Percentiles rank a stretch among this genome's conserved stretches.
Conservation (phyloP, 2,888 invertebrate species). For the Lithophane semibrunnea region DNA sequence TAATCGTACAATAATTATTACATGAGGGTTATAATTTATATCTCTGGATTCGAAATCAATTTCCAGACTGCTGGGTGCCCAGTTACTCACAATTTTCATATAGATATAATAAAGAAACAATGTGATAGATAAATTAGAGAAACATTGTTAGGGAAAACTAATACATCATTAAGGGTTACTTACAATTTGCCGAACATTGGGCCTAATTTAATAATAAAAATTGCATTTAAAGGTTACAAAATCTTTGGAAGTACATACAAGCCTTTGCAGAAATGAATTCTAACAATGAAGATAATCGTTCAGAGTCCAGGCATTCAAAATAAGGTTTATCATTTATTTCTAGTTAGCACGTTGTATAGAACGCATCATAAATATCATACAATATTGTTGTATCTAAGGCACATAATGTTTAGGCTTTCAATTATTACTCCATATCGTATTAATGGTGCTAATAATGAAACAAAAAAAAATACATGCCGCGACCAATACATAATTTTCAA, state of each 20-base stretch:
- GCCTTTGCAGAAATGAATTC: constrained; percentile 85
- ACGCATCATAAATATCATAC: constrained; percentile 90
- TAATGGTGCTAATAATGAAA: constrained; percentile 87
- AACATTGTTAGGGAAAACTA: constrained; percentile 42
- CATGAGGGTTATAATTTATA: constrained; percentile 83
- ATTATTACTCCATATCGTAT: constrained; percentile 89
- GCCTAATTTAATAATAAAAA: constrained; percentile 62
- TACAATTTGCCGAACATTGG: constrained; percentile 60
- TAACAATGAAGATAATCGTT: constrained; percentile 82
- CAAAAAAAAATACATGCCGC: constrained; percentile 69
- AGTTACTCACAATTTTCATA: constrained; percentile 64
- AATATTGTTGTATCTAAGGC: constrained; percentile 91
- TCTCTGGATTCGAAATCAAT: constrained; percentile 83
- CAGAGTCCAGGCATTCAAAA: constrained; percentile 86
- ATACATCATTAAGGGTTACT: constrained; percentile 46
- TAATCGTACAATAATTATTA: constrained; percentile 87
- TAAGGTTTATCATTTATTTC: constrained; percentile 88
- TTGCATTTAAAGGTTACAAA: constrained; percentile 66
- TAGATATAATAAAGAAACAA: constrained; percentile 52
- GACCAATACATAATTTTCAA: constrained; percentile 74
- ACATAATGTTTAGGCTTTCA: constrained; percentile 91
- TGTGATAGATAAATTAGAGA: constrained; percentile 29
- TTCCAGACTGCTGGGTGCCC: constrained; percentile 84
- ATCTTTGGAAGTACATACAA: constrained; percentile 78
- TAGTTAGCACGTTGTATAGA: constrained; percentile 91